phyloP scores from a whole-genome alignment of 1,140 invertebrate genomes.

The Trachelipus rathkii region DNA sequence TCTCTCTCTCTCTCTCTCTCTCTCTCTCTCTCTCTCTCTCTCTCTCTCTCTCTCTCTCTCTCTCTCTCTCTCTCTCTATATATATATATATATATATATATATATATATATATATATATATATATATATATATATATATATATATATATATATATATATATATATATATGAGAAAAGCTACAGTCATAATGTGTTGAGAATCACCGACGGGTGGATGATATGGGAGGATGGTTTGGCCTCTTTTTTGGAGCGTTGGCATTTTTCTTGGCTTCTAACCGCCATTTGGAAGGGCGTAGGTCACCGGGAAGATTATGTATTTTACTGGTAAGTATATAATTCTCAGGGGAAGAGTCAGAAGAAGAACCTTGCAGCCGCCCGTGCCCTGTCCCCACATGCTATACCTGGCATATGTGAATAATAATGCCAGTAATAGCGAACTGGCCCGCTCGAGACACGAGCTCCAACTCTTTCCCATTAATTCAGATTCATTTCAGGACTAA shows the following conservation, averaged over 20 bases:
- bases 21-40: too few species aligned
- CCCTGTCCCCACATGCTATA: background rate
- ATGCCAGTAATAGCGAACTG: constrained; percentile 7
- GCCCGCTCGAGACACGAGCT: constrained; percentile 16
- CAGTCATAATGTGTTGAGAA: constrained; percentile 80
- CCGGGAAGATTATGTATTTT: constrained; percentile 73
- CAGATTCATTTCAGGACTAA: constrained; percentile 38
- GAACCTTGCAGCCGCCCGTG: background rate
- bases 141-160: background rate
- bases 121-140: too few species aligned
- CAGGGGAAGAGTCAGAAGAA: background rate
- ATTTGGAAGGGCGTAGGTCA: constrained; percentile 98
- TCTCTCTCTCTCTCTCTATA: too few species aligned
- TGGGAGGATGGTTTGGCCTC: constrained; percentile 83
- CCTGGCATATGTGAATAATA: constrained; percentile 11
- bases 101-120: too few species aligned
- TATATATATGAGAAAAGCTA: too few species aligned
- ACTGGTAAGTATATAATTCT: constrained; percentile 37
- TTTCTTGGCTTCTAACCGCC: constrained; percentile 96
- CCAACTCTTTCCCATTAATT: constrained; percentile 1
- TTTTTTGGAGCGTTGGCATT: constrained; percentile 77
- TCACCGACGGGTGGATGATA: constrained; percentile 78
- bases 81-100: too few species aligned
- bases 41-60: too few species aligned
- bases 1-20: too few species aligned